Base-by-base conservation (phyloP, 2,888 invertebrate species). In the Lithophane socia region DNA sequence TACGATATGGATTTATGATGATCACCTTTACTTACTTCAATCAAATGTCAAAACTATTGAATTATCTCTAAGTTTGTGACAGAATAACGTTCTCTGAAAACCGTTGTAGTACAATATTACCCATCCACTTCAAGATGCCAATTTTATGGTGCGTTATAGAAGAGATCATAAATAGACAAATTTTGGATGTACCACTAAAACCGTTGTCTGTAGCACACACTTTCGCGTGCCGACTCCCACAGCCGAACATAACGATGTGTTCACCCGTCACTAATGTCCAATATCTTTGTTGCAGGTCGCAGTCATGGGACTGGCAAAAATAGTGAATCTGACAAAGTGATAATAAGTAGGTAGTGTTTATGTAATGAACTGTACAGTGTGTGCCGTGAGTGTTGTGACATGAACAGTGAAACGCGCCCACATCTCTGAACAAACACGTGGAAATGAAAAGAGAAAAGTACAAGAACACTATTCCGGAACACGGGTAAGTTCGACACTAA, bases 401-500 rank as follows among this genome's bases (percentile, higher is more conserved):
- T 94, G 93, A 92, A 91, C 92, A 92, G 94, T 94, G 93, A 91
- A 92, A 92, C 90, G 89, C 88, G 84, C 79, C 85, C 86, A 90
- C 87, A 87, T 91, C 88, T 78, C 87, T 91, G 84, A 86, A 89
- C 88, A 91, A 92, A 91, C 90, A 87, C 92, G 93, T 94, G 94
- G 96, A 96, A 93, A 96, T 96, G 96, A 96, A 96, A 96, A 96
- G 96, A 94, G 96, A 96, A 96, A 96, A 96, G 94, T 96, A 96
- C 91, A 96, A 96, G 95, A 91, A 89, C 89, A 90, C 88, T 86
- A 89, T 89, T 88, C 92, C 90, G 89, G 90, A 92, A 93, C 88
- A 93, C 90, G 89, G 95, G 96, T 96, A 86, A 94, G 95, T 91
- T 75, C 47, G 69, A 42, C 64, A 58, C 18, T 21, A 42, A 54